phyloP scores from a whole-genome alignment of 1,140 invertebrate genomes.

The Armadillidium nasatum region DNA sequence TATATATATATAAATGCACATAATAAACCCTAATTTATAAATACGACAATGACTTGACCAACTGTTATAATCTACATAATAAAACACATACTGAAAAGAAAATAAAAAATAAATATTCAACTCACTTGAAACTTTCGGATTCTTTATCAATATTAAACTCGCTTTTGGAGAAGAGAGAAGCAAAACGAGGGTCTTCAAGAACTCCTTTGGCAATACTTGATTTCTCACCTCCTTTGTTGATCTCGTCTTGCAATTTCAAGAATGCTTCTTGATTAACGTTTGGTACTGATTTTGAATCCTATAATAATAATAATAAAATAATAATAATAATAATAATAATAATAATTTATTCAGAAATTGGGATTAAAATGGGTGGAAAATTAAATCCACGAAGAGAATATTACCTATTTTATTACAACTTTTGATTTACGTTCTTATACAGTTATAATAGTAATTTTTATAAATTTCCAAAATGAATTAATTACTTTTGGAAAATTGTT shows the following conservation, averaged over 20 bases:
- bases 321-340: not conserved
- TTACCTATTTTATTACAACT: not conserved
- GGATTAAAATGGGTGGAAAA: too few relatives aligned
- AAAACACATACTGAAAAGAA: too few relatives aligned
- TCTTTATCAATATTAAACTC: not conserved
- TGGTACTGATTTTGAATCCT: not conserved
- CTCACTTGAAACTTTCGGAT: not conserved
- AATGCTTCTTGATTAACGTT: not conserved
- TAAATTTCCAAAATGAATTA: too few relatives aligned
- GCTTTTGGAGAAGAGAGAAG: not conserved
- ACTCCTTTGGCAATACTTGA: not conserved
- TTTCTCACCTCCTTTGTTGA: not conserved
- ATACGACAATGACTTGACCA: too few relatives aligned
- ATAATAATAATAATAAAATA: not conserved
- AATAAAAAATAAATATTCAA: not conserved
- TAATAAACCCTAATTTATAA: too few relatives aligned
- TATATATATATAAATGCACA: too few relatives aligned
- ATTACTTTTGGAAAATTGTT: too few relatives aligned
- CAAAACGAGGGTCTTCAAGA: not conserved
- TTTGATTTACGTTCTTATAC: not conserved
- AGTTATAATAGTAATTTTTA: too few relatives aligned
- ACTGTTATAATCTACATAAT: too few relatives aligned
- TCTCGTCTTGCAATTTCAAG: not conserved
- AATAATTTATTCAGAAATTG: not conserved
- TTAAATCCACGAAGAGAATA: not conserved